These are phyloP conservation scores for Esox lucius DNA, from an alignment of 2,797 vertebrate genomes.

Conservation along the genomic window DNA sequence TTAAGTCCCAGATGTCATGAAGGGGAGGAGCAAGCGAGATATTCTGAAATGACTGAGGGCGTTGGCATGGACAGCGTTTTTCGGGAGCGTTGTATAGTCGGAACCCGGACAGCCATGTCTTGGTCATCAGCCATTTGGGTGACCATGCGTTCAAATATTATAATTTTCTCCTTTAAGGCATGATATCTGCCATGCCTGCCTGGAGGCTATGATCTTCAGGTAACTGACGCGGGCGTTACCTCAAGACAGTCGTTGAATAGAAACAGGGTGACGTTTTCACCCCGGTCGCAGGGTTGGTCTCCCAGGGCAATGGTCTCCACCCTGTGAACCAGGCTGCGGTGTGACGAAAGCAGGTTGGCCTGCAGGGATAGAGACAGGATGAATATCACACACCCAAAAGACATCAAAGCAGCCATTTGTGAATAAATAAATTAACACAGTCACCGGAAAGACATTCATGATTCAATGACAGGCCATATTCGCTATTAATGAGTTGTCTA, in stretches of 20 bases:
- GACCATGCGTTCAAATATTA: too few relatives aligned
- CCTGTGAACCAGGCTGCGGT: constrained; percentile 89
- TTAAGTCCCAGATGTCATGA: constrained; percentile 7
- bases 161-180: too few relatives aligned
- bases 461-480: background rate
- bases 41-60: background rate
- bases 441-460: background rate
- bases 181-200: too few relatives aligned
- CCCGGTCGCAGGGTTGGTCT: constrained; percentile 93
- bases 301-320: constrained; percentile 92
- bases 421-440: background rate
- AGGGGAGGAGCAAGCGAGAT: constrained; percentile 15
- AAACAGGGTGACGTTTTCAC: constrained; percentile 94
- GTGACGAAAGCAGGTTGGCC: constrained; percentile 97
- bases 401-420: background rate
- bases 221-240: constrained; percentile 71
- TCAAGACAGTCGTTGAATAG: constrained; percentile 98
- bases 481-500: background rate
- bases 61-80: background rate
- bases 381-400: background rate
- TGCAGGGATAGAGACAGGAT: constrained; percentile 42
- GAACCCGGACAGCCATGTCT: too few relatives aligned
- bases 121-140: too few relatives aligned
- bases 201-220: background rate
- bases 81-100: too few relatives aligned